Evolutionary conservation across 2,797 vertebrate species (phyloP).

Genomic region (Discoglossus pictus): DNA sequence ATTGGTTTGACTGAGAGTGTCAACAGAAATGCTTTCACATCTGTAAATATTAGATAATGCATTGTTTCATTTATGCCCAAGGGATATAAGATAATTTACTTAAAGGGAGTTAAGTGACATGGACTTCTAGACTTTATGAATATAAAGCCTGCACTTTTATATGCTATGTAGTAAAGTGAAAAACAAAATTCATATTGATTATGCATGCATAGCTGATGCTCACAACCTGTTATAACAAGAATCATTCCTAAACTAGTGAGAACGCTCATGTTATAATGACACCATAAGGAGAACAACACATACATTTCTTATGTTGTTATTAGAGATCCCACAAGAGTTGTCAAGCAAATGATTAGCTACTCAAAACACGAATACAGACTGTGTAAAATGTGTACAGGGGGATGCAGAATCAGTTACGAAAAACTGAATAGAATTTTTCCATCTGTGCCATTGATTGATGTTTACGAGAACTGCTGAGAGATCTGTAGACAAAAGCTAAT

Average conservation of each 20-base stretch:
- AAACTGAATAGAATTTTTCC: slow-evolving; percentile 16
- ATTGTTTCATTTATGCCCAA: too few species aligned
- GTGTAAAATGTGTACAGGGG: slow-evolving; percentile 23
- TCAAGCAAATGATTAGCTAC: slow-evolving; percentile 40
- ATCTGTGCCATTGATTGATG: slow-evolving; percentile 42
- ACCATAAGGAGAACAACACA: slow-evolving; percentile 33
- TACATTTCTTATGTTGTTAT: slow-evolving; percentile 39
- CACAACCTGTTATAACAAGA: slow-evolving; percentile 8
- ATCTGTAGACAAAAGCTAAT: slow-evolving; percentile 43
- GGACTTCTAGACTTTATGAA: too few species aligned
- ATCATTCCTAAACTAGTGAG: slow-evolving; percentile 24
- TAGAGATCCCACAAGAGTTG: slow-evolving; percentile 41
- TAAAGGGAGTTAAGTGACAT: too few species aligned
- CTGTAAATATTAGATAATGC: too few species aligned
- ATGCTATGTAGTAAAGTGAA: not conserved
- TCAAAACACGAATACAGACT: slow-evolving; percentile 27
- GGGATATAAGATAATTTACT: too few species aligned
- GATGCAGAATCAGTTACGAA: slow-evolving; percentile 16
- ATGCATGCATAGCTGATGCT: slow-evolving; percentile 21
- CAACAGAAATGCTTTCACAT: too few species aligned
- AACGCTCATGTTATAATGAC: slow-evolving; percentile 31
- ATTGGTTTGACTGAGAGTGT: too few species aligned
- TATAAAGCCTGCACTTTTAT: not conserved
- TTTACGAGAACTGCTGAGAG: slow-evolving; percentile 17
- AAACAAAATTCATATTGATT: not conserved